These are phyloP conservation scores for Plagiodera versicolora DNA, from an alignment of 2,888 invertebrate species.

Conservation along the genomic window DNA sequence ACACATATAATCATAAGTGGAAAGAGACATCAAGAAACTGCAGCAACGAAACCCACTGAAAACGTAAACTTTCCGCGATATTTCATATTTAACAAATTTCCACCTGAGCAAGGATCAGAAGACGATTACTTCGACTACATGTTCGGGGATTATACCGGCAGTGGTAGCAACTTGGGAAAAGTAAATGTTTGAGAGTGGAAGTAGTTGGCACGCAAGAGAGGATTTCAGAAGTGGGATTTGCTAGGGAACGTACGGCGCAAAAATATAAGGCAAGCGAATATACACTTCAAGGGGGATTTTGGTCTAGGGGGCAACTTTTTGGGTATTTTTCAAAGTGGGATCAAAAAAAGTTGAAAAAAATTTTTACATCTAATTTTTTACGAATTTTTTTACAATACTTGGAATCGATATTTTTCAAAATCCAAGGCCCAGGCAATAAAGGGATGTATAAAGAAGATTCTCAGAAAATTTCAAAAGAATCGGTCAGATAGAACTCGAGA, in stretches of 20 bases:
- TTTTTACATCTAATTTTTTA: too few species aligned
- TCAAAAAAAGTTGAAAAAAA: too few species aligned
- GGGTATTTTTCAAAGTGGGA: too few species aligned
- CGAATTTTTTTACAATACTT: too few species aligned
- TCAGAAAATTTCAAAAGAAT: too few species aligned
- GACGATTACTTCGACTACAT: slow-evolving; percentile 49
- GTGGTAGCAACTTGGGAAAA: slow-evolving; percentile 47
- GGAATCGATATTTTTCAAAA: too few species aligned
- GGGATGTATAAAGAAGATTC: too few species aligned
- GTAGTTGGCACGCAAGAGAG: not conserved
- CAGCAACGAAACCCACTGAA: slow-evolving; percentile 17
- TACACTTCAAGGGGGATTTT: too few species aligned
- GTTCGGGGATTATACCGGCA: slow-evolving; percentile 49
- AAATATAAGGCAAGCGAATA: too few species aligned
- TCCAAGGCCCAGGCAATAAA: too few species aligned
- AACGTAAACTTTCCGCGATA: slow-evolving; percentile 39
- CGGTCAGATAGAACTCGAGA: too few species aligned
- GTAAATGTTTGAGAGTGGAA: slow-evolving; percentile 49
- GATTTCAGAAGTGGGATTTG: not conserved
- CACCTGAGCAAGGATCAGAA: slow-evolving; percentile 48
- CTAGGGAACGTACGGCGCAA: not conserved
- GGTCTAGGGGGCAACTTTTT: too few species aligned
- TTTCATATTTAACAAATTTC: slow-evolving; percentile 47
- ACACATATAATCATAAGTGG: slow-evolving; percentile 15
- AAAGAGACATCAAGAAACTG: not conserved